A percentile compares a stretch with the other conserved stretches of the same genome.
Evolutionary conservation across 2,888 invertebrate genomes (phyloP).

Genomic region (Icerya purchasi): DNA sequence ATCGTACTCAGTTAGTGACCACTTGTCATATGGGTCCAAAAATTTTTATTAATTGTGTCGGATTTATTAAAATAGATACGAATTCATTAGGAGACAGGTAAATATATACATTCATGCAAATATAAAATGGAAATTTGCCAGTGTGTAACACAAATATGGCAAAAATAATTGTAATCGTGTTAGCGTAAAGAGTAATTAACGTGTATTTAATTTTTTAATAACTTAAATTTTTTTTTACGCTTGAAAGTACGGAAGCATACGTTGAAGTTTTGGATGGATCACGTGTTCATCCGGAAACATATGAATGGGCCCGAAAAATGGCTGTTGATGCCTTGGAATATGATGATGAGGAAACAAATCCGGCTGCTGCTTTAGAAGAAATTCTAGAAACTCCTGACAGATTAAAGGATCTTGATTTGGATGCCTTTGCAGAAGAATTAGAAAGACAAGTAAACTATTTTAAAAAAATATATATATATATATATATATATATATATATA

Average conservation of each 20-base stretch:
- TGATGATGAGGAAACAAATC: conserved; percentile 89
- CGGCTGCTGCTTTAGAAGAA: conserved; percentile 90
- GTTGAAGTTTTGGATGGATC: conserved; percentile 93
- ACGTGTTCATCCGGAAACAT: conserved; percentile 95
- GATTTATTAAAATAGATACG: conserved; percentile 96
- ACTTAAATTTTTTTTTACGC: conserved; percentile 1
- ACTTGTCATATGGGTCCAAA: conserved; percentile 93
- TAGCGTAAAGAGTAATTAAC: neutral
- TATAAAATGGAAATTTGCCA: too few species aligned
- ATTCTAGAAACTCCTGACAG: conserved; percentile 87
- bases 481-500: neutral
- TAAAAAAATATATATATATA: neutral
- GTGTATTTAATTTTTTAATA: conserved; percentile 11
- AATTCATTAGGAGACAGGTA: conserved; percentile 68
- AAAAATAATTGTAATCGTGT: neutral
- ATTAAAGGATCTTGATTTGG: conserved; percentile 84
- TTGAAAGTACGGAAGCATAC: conserved; percentile 62
- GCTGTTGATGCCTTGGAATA: conserved; percentile 97
- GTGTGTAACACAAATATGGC: neutral
- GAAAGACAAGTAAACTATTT: conserved; percentile 48
- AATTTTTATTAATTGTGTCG: conserved; percentile 96
- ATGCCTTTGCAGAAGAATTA: conserved; percentile 94
- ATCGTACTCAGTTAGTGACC: conserved; percentile 84
- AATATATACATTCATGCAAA: neutral
- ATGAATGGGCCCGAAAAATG: conserved; percentile 99